Base-by-base conservation (phyloP, 2,797 vertebrate genomes). In the Botia kubotai region DNA sequence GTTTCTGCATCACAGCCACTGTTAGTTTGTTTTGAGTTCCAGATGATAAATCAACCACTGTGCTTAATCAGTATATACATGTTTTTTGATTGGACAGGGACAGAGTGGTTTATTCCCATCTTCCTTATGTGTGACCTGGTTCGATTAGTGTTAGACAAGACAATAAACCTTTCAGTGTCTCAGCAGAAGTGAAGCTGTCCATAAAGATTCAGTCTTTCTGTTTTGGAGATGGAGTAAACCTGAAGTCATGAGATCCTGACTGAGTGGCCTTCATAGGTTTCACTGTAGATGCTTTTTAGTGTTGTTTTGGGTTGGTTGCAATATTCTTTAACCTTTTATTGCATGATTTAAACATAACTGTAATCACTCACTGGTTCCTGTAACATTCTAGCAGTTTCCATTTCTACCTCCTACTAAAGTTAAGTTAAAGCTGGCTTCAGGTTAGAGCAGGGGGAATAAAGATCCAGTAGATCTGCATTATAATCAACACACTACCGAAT, bases 371-470 rank as follows among this genome's bases (percentile, higher is more conserved):
- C 74, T 89, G 87, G 87, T 83, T 92, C 93, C 94, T 89, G 93
- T 96, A 95, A 95, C 69, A 94, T 93, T 94, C 94, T 95, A 95
- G 95, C 75, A 94, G 94, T 95, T 95, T 96, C 96, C 95, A 95
- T 96, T 96, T 97, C 96, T 97, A 98, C 97, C 97, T 98, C 96
- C 95, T 96, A 96, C 94, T 95, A 88, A 94, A 96, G 94, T 95
- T 95, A 85, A 79, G 52, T 92, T 93, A 92, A 93, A 95, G 93
- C 92, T 94, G 93, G 93, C 93, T 95, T 95, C 17, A 90, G 93
- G 36, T 78, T 79, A 75, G 74, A 82, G 77, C 68, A 55, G 50
- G 17, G 23, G 69, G 14, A 68, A 58, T 76, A 69, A 55, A 68
- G 72, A 82, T 82, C 67, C 60, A 58, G 72, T 66, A 52, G n/a